These are phyloP conservation scores for Napeogenes sylphis DNA, from an alignment of 2,888 invertebrate species.

Conservation along the genomic window DNA sequence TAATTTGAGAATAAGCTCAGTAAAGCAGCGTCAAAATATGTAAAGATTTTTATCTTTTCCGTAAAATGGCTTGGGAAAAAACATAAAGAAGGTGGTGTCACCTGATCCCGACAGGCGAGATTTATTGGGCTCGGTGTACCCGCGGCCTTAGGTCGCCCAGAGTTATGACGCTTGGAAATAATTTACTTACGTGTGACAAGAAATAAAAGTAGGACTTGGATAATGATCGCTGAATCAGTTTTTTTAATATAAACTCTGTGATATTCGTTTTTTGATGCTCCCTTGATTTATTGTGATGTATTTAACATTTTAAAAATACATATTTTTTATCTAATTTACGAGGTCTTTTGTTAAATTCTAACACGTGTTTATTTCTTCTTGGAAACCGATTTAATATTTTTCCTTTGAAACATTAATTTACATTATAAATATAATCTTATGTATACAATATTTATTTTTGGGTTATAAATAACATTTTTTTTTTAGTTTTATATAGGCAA, in stretches of 20 bases:
- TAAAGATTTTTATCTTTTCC: slow-evolving; percentile 78
- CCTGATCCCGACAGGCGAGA: slow-evolving; percentile 74
- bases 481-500: not conserved
- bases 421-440: not conserved
- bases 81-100: slow-evolving; percentile 79
- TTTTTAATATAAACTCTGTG: slow-evolving; percentile 34
- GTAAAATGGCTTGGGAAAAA: slow-evolving; percentile 79
- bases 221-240: slow-evolving; percentile 53
- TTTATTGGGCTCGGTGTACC: slow-evolving; percentile 72
- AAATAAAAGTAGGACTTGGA: slow-evolving; percentile 54
- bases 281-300: slow-evolving; percentile 31
- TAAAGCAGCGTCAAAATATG: slow-evolving; percentile 78
- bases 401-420: not conserved
- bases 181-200: slow-evolving; percentile 62
- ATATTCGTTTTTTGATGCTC: slow-evolving; percentile 20
- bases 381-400: slow-evolving; percentile 20
- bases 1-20: slow-evolving; percentile 75
- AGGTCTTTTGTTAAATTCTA: slow-evolving; percentile 27
- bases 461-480: too few relatives aligned
- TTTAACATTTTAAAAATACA: slow-evolving; percentile 33
- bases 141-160: slow-evolving; percentile 70
- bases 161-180: slow-evolving; percentile 71
- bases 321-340: slow-evolving; percentile 31
- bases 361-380: slow-evolving; percentile 27
- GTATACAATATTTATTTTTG: too few relatives aligned